A percentile compares a stretch with the other conserved stretches of the same genome.
These are phyloP conservation scores for Schmidtea mediterranea DNA, from an alignment of 1,140 invertebrate species.

Conservation along the genomic window DNA sequence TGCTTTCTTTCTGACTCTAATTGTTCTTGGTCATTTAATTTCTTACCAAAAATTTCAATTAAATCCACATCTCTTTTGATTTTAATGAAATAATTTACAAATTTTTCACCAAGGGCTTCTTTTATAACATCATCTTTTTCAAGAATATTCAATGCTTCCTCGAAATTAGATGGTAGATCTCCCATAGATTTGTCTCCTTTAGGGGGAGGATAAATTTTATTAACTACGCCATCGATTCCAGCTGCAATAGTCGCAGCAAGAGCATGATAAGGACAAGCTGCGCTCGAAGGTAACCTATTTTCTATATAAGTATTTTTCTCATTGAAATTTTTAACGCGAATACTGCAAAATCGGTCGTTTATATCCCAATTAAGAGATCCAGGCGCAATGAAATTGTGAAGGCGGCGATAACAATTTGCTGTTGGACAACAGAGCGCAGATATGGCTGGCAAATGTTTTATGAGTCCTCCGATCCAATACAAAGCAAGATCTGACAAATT, in stretches of 20 bases:
- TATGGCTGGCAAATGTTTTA: slow-evolving; percentile 8
- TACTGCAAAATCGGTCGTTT: slow-evolving; percentile 5
- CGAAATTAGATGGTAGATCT: slow-evolving; percentile 2
- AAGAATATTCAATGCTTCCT: background rate
- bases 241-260: slow-evolving; percentile 9
- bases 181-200: background rate
- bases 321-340: slow-evolving; percentile 8
- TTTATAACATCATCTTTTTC: slow-evolving; percentile 6
- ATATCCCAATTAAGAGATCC: slow-evolving; percentile 8
- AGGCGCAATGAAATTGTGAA: slow-evolving; percentile 6
- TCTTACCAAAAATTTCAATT: background rate
- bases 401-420: slow-evolving; percentile 9
- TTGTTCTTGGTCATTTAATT: too few species aligned
- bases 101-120: slow-evolving; percentile 7
- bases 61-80: slow-evolving; percentile 7
- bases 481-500: slow-evolving; percentile 7
- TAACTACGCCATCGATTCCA: slow-evolving; percentile 9
- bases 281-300: slow-evolving; percentile 7
- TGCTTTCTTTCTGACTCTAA: too few species aligned
- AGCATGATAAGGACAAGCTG: slow-evolving; percentile 9
- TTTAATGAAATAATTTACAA: slow-evolving; percentile 6
- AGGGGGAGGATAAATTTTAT: slow-evolving; percentile 4
- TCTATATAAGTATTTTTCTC: slow-evolving; percentile 9
- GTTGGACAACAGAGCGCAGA: slow-evolving; percentile 9
- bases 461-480: slow-evolving; percentile 10